phyloP scores from a whole-genome alignment of 1,140 invertebrate species.

The Hormaphis cornu region DNA sequence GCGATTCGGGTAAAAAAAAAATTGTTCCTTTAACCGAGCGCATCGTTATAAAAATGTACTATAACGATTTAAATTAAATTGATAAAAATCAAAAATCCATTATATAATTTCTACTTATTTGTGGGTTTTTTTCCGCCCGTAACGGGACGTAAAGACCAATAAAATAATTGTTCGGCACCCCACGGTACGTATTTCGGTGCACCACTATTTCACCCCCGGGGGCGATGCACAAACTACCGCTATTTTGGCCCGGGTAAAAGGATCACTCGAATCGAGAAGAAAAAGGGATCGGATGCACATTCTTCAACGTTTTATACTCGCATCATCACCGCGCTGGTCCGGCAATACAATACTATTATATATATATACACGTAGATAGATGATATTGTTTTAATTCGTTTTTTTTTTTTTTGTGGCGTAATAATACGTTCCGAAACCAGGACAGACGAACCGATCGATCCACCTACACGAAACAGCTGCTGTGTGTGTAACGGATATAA shows the following conservation, averaged over 20 bases:
- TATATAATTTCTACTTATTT: not conserved
- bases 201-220: not conserved
- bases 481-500: constrained; percentile 11
- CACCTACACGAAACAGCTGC: constrained; percentile 25
- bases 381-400: no score
- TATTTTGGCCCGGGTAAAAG: constrained; percentile 6
- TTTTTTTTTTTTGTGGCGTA: not conserved
- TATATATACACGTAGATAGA: not conserved
- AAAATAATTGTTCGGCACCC: constrained; percentile 12
- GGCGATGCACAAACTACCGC: not conserved
- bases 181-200: not conserved
- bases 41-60: not conserved
- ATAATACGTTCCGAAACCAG: constrained; percentile 16
- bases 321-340: constrained; percentile 3
- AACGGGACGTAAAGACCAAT: not conserved
- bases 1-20: no score
- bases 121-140: not conserved
- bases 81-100: constrained; percentile 19
- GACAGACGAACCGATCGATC: not conserved
- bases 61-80: constrained; percentile 9
- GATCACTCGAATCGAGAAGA: not conserved
- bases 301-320: not conserved
- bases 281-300: constrained; percentile 18
- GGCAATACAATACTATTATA: not conserved
- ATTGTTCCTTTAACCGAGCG: no score